Conservation (phyloP, 2,797 vertebrate species). For the Premnoplex brunnescens region DNA sequence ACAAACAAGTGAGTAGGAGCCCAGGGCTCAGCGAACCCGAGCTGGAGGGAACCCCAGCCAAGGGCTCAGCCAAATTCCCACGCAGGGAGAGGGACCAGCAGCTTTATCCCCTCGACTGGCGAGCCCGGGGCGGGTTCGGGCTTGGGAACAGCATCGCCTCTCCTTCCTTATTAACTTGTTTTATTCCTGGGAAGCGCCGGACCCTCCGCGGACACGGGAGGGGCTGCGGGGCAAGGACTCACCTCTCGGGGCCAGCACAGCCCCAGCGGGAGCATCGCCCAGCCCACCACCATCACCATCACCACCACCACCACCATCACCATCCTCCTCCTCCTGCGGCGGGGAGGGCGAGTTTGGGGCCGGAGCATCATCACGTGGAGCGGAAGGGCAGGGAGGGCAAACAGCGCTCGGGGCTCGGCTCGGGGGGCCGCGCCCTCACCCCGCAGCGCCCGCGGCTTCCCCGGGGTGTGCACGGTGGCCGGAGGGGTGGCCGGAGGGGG, state of each 20-base stretch:
- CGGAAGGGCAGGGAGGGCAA: neutral
- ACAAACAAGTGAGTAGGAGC: neutral
- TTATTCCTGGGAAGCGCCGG: no score
- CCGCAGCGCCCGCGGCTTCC: neutral
- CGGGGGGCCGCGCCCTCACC: neutral
- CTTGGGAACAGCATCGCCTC: no score
- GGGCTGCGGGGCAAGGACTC: neutral
- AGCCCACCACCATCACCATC: neutral
- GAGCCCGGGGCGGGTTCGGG: no score
- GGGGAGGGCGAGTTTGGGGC: neutral
- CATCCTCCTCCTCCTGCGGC: no score
- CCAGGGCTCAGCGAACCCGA: neutral
- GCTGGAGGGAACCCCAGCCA: neutral
- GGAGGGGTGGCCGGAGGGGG: neutral
- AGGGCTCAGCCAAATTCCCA: neutral
- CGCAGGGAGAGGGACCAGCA: no score
- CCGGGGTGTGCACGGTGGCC: fast-evolving
- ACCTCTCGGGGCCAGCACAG: conserved; percentile 63
- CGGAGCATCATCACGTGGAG: neutral
- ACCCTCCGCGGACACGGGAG: no score
- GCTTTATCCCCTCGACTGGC: no score
- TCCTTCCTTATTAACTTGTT: no score
- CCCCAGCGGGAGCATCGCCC: conserved; percentile 49
- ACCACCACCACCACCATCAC: no score
- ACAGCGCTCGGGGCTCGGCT: no score